phyloP scores from a whole-genome alignment of 2,888 invertebrate genomes.

The Panzeria rudis region DNA sequence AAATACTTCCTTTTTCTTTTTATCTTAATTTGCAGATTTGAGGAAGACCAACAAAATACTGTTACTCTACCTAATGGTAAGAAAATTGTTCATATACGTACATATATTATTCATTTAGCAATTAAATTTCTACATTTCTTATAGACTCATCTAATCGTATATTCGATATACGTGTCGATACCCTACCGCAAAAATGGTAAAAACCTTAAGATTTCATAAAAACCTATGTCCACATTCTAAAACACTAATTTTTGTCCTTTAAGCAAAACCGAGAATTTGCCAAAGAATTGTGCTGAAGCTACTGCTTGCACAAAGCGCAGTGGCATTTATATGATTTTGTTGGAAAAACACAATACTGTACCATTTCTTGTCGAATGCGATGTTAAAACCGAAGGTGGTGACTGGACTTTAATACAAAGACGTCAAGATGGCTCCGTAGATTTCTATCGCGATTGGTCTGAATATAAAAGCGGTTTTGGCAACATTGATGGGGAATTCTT shows the following conservation, averaged over 20 bases:
- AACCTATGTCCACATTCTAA: neutral
- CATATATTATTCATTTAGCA: neutral
- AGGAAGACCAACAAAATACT: neutral
- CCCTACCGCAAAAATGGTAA: neutral
- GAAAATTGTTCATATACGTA: neutral
- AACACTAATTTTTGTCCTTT: neutral
- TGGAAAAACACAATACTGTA: neutral
- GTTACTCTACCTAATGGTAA: neutral
- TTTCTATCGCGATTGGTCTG: constrained; percentile 28
- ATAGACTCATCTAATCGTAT: neutral
- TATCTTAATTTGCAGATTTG: neutral
- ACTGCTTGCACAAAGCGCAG: constrained; percentile 40
- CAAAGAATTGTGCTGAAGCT: constrained; percentile 39
- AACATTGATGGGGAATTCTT: constrained; percentile 34
- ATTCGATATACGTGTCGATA: neutral
- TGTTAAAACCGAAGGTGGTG: constrained; percentile 12
- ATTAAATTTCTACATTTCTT: neutral
- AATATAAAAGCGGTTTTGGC: constrained; percentile 27
- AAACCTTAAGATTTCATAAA: neutral
- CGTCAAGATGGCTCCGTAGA: constrained; percentile 41
- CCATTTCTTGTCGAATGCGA: constrained; percentile 22
- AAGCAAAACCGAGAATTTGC: neutral
- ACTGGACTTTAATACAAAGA: constrained; percentile 34
- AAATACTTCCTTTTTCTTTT: too few relatives aligned
- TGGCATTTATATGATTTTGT: constrained; percentile 38